Conservation (phyloP, 2,888 invertebrate genomes). For the Drosophila mettleri region DNA sequence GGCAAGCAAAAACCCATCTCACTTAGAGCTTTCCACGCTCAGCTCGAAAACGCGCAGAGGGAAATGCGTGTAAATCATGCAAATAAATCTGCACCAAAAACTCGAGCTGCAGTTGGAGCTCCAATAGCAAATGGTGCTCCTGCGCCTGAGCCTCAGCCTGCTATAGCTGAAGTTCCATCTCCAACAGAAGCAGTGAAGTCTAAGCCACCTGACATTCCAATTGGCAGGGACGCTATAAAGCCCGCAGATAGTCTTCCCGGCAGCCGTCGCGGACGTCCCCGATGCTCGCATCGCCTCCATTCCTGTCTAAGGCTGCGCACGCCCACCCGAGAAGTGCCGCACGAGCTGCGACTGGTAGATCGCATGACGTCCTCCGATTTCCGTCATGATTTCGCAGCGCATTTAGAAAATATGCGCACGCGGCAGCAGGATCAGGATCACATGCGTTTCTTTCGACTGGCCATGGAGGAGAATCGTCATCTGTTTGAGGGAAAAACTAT, state of each 20-base stretch:
- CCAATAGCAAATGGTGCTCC: too few relatives aligned
- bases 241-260: not conserved
- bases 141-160: not conserved
- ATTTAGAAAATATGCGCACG: slow-evolving; percentile 61
- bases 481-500: slow-evolving; percentile 72
- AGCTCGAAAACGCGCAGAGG: not conserved
- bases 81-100: not conserved
- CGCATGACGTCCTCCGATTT: slow-evolving; percentile 80
- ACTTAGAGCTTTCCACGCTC: slow-evolving; percentile 15
- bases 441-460: slow-evolving; percentile 62
- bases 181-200: not conserved
- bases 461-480: slow-evolving; percentile 75
- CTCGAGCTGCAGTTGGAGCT: not conserved
- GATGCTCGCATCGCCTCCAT: slow-evolving; percentile 2
- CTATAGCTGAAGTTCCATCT: not conserved
- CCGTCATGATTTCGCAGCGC: slow-evolving; percentile 70
- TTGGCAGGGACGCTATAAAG: not conserved
- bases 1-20: slow-evolving; percentile 1
- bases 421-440: slow-evolving; percentile 59
- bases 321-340: slow-evolving; percentile 41
- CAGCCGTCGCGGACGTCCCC: not conserved
- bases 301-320: slow-evolving; percentile 19
- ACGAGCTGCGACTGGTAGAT: slow-evolving; percentile 57
- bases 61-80: not conserved
- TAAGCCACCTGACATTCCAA: too few relatives aligned